Evolutionary conservation across 2,797 vertebrate species (phyloP).

Genomic region (Galaxias olidus): DNA sequence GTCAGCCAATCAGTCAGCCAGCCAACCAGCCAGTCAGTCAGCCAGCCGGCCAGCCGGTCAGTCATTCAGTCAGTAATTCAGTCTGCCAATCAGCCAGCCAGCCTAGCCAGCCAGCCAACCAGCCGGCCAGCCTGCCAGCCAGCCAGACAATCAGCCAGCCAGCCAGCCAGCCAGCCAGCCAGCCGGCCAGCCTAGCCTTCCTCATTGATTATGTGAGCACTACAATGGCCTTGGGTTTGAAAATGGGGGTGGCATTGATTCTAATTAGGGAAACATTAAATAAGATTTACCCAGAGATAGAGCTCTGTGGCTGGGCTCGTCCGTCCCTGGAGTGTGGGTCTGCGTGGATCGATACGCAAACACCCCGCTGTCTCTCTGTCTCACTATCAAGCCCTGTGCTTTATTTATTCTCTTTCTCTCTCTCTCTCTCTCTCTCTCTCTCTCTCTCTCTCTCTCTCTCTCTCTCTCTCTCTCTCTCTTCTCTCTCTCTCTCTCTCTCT

Average conservation of each 20-base stretch:
- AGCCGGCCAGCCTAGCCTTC: conserved; percentile 64
- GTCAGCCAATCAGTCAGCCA: no score
- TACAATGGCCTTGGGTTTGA: conserved; percentile 82
- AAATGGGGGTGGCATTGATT: conserved; percentile 97
- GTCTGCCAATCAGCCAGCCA: not conserved
- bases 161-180: conserved; percentile 57
- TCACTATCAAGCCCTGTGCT: conserved; percentile 31
- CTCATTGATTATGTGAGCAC: conserved; percentile 84
- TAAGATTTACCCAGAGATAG: conserved; percentile 92
- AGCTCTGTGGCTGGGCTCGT: conserved; percentile 71
- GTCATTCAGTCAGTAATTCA: no score
- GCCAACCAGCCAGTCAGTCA: no score
- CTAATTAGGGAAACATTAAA: conserved; percentile 98
- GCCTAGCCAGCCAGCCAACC: conserved; percentile 48
- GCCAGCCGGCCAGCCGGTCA: no score
- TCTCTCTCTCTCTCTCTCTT: not conserved
- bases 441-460: conserved; percentile 46
- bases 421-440: conserved; percentile 53
- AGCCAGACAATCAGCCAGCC: conserved; percentile 42
- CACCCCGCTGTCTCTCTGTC: conserved; percentile 6
- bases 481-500: not conserved
- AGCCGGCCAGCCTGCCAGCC: not conserved
- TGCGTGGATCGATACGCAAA: conserved; percentile 65
- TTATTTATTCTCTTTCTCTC: conserved; percentile 52
- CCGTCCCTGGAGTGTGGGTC: conserved; percentile 60